Evolutionary conservation across 2,797 vertebrate species (phyloP).

Genomic region (Saxicola maurus): DNA sequence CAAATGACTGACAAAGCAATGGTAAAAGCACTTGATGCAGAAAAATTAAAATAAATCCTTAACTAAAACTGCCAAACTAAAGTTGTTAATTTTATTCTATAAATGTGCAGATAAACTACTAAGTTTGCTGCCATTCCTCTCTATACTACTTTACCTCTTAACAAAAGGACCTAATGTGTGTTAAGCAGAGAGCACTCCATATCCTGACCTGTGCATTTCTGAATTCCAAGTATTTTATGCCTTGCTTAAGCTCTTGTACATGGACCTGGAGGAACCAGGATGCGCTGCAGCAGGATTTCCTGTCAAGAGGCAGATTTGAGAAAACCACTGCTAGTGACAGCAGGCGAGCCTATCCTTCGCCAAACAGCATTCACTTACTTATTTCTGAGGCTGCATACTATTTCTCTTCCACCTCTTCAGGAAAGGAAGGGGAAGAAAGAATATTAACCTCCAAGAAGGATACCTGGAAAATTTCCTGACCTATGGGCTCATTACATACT

Average conservation of each 20-base stretch:
- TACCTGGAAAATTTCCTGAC: neutral
- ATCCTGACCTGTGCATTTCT: neutral
- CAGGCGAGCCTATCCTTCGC: neutral
- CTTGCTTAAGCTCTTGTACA: neutral
- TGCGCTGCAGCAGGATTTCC: neutral
- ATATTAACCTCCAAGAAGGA: neutral
- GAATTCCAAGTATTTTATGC: neutral
- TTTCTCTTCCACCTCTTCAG: neutral
- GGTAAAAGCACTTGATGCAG: neutral
- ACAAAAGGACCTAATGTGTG: neutral
- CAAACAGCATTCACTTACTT: neutral
- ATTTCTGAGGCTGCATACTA: neutral
- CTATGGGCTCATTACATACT: neutral
- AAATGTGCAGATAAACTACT: neutral
- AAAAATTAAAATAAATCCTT: neutral
- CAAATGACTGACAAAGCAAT: neutral
- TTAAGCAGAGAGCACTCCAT: neutral
- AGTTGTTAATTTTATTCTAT: neutral
- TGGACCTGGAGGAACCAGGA: neutral
- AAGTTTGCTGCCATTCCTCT: neutral
- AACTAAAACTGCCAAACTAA: neutral
- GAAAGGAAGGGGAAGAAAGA: neutral
- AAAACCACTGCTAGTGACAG: neutral
- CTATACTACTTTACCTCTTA: neutral
- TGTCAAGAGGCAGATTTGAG: neutral